Conservation (phyloP, 2,797 vertebrate genomes). For the Amphiprion clarkii region DNA sequence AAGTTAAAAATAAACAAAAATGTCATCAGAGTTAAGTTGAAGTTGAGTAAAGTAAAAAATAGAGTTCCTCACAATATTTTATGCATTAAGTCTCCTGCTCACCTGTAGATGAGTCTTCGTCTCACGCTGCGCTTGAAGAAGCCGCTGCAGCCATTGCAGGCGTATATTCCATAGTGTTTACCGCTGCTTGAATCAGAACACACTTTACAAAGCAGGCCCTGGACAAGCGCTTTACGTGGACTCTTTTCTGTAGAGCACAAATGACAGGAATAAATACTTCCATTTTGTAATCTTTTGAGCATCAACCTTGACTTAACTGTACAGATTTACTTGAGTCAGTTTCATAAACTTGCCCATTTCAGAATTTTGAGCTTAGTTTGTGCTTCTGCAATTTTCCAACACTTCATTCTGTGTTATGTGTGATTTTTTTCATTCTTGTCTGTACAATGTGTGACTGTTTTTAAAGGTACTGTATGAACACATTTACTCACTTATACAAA, state of each 20-base stretch:
- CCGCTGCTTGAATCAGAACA: constrained; percentile 95
- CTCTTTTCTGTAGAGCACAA: constrained; percentile 74
- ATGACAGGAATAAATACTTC: constrained; percentile 10
- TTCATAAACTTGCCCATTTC: too few relatives aligned
- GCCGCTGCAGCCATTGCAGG: constrained; percentile 96
- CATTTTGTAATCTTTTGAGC: background rate
- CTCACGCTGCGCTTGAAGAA: constrained; percentile 97
- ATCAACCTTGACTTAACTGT: fast-evolving
- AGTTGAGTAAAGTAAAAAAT: too few relatives aligned
- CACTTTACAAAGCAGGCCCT: constrained; percentile 89
- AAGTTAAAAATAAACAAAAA: background rate
- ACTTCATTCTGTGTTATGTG: too few relatives aligned
- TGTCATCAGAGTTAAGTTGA: background rate
- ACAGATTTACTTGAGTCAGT: background rate
- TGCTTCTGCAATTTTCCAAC: too few relatives aligned
- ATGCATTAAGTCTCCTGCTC: constrained; percentile 10
- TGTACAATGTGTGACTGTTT: too few relatives aligned
- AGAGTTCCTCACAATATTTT: background rate
- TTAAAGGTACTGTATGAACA: too few relatives aligned
- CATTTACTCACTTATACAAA: background rate
- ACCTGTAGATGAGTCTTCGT: constrained; percentile 95
- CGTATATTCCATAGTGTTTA: constrained; percentile 96
- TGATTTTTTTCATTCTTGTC: background rate
- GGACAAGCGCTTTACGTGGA: constrained; percentile 77
- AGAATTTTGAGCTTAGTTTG: too few relatives aligned